Base-by-base conservation (phyloP, 23 tunicate genomes). In the Ascidia mentula region DNA sequence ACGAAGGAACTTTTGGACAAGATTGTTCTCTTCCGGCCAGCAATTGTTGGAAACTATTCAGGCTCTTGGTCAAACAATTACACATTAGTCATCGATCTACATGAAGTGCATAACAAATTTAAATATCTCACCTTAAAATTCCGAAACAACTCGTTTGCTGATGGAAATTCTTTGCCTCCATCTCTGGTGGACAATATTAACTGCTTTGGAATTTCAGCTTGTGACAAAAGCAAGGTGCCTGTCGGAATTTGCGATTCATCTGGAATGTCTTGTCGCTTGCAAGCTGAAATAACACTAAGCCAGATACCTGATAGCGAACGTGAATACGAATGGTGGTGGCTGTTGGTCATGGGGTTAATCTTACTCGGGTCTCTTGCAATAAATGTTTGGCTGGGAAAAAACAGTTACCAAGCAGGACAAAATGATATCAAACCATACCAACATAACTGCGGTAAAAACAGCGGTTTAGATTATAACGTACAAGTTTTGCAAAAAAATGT, bases 221-320 rank as follows among this genome's bases (percentile, higher is more conserved):
- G 87, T 59, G 87, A 73, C 5, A 30, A 46, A 28, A 37, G 60
- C 53, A 32, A 46, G 4, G 15, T 38, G 31, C 74, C 87, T 17
- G 73, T 82, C 0, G 87, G 87, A 33, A 59, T 82, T 20, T 82
- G 87, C 37, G 80, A 82, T 73, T 31, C 34, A 4, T 53, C 59
- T 18, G 30, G 39, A 7, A 74, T 73, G 36, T 82, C 87, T 9
- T 82, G 87, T 60, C 69, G 87, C 22, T 80, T 69, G 0, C 46
- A 82, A 0, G 45, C 71, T 59, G 20, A 80, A 4, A 45, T 82
- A 34, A 59, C 80, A 18, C 9, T 82, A 9, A 26, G 65, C 4
- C 4, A 20, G 28, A 53, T 20, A 26, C 28, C 22, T 20, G 65
- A 53, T 28, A 28, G 28, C 65, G 65, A 53, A 1, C 1, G 65